phyloP scores from a whole-genome alignment of 2,797 vertebrate genomes.

The Chloroceryle inda region DNA sequence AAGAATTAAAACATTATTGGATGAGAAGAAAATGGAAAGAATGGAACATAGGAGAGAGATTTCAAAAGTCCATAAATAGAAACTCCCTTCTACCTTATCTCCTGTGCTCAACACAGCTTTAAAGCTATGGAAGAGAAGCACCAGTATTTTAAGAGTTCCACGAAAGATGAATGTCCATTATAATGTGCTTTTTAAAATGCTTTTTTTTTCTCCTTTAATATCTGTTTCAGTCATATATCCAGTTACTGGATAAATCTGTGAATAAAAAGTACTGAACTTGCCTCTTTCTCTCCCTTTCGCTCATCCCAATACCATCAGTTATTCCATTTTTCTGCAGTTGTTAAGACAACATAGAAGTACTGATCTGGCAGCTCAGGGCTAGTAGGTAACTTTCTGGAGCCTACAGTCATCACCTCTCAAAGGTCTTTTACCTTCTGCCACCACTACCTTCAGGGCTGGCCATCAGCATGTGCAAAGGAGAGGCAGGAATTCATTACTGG shows the following conservation, averaged over 20 bases:
- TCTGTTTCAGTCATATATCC: neutral
- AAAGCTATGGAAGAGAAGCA: neutral
- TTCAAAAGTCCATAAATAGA: constrained; percentile 2
- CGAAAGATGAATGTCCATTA: neutral
- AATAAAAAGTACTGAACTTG: neutral
- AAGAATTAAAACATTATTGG: constrained; percentile 32
- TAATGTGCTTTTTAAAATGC: neutral
- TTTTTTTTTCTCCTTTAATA: neutral
- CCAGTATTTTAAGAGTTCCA: neutral
- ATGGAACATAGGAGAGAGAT: neutral
- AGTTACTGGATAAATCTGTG: neutral
- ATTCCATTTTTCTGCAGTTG: neutral
- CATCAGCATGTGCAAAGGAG: neutral
- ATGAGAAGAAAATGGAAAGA: constrained; percentile 16
- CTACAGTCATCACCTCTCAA: neutral
- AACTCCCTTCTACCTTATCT: neutral
- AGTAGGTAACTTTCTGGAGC: neutral
- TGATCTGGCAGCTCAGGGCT: neutral
- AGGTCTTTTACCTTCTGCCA: neutral
- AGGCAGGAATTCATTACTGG: accelerated
- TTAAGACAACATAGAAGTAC: neutral
- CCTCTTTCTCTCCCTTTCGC: neutral
- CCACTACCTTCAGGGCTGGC: neutral
- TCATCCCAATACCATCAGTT: neutral
- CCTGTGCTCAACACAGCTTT: neutral